Evolutionary conservation across 2,888 invertebrate species (phyloP), one percentile per base, ranked within the genome.

Genomic region (Heliconius aoede): DNA sequence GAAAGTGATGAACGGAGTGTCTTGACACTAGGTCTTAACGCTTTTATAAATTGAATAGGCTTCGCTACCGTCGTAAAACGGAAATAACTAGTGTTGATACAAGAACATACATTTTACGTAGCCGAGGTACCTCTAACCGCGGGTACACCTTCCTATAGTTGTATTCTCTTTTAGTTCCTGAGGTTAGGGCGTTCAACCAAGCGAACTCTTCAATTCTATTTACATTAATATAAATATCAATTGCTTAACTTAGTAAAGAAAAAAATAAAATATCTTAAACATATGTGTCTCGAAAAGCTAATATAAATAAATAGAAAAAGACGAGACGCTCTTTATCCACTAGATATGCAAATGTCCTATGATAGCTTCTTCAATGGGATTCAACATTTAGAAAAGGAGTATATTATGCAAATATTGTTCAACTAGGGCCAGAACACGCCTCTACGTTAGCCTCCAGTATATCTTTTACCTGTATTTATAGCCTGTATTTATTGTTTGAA

Each of bases 341-440:
- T 61, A 40, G 60, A 61, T 61, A 72, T 72, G 72, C 60, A 60
- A 72, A 60, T 72, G 32, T 13, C 24, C 36, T 40, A 61, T 61
- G 58, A 72, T 69, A 69, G 51, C 69, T 68, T 72, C 71, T 72
- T 72, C 36, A 72, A 72, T 72, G 60, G 60, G 58, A 36, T 72
- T 61, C 60, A 72, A 72, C 60, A 61, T 72, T 72, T 60, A 72
- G 72, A 72, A n/a, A 36, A 72, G 72, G 71, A 58, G 26, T 36
- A 72, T 40, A 72, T 72, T 72, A 72, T 72, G 72, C 60, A 40
- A 72, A 72, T 72, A 36, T 55, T 69, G 55, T 55, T 55, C 51
- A 55, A 32, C 30, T 69, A 26, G 13, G 30, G 3, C 8, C 51
- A 15, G 36, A n/a, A 24, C 30, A 69, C 55, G 69, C 69, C 69